Base-by-base conservation (phyloP, 2,113 vertebrate genomes). In the Poeciliopsis retropinna region DNA sequence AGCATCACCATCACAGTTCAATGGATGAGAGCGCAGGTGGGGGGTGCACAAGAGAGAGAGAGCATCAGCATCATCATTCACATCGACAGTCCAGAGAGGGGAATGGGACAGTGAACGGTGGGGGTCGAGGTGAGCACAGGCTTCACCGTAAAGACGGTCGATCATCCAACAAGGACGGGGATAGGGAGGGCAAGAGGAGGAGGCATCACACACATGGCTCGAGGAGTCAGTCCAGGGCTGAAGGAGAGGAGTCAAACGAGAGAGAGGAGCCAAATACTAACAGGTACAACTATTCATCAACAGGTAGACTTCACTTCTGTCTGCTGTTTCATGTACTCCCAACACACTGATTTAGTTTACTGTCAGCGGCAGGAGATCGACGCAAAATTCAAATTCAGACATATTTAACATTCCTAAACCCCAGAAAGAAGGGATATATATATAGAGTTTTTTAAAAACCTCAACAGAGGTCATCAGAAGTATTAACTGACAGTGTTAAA, bases 1-100 rank as follows among this genome's bases (percentile, higher is more conserved):
- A 93, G 60, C 96, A 96, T 80, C 96, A 97, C 78, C 95, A 96
- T 25, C 90, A 95, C 13, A 95, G 94, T n/a, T 96, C 95, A 0
- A 90, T 94, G n/a, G 96, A 97, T 0, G 96, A 97, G 39, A 80
- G 60, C 1, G 80, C 73, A 0, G 83, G 80, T 3, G 0, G 95
- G 94, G 76, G 94, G 84, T 67, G 72, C 32, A 64, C 54, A 0
- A 47, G 71, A 0, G 96, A 97, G 72, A 95, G 91, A 67, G 96
- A 97, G 69, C 95, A 96, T 60, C 96, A 95, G 34, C 96, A 97
- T 64, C 96, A 97, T 75, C 92, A 90, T 0, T 87, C 93, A 0
- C 96, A 96, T 0, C 85, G 94, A 1, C 95, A 93, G 25, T 84
- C 84, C 81, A 90, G 90, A 70, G 97, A 97, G 3, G 96, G 95